phyloP scores from a whole-genome alignment of 2,797 vertebrate genomes.

The Hipposideros larvatus region DNA sequence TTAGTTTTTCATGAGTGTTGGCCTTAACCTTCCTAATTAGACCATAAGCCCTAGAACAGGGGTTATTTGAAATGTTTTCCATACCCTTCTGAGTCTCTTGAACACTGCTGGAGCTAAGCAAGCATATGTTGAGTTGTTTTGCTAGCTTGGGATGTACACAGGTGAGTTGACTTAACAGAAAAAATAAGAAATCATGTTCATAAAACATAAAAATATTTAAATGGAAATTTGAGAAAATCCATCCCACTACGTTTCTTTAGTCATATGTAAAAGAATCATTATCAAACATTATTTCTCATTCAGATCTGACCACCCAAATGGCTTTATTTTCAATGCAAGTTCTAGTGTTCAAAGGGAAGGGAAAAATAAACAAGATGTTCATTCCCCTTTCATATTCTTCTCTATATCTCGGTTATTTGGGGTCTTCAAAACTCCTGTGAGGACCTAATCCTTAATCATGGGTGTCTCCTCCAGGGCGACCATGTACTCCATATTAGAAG shows the following conservation, averaged over 20 bases:
- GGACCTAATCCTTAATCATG: background rate
- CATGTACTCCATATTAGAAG: accelerated
- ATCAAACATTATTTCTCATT: background rate
- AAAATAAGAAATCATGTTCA: background rate
- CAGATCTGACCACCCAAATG: background rate
- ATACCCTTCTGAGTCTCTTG: background rate
- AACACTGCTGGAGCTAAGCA: background rate
- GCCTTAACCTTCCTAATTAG: background rate
- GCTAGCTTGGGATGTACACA: background rate
- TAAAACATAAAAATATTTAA: background rate
- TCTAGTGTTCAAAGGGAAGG: background rate
- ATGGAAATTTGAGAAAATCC: background rate
- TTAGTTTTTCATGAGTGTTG: background rate
- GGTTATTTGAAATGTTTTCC: background rate
- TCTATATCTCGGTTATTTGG: background rate
- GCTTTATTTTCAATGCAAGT: background rate
- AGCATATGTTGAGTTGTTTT: background rate
- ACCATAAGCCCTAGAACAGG: background rate
- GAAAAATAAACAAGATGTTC: background rate
- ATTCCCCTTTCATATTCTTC: background rate
- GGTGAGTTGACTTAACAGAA: background rate
- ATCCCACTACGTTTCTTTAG: background rate
- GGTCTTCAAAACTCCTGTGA: background rate
- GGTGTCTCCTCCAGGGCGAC: accelerated
- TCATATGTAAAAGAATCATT: background rate